Percentiles rank a stretch among this genome's conserved stretches.
Conservation (phyloP, 2,888 invertebrate genomes). For the Sarcophaga caerulescens region DNA sequence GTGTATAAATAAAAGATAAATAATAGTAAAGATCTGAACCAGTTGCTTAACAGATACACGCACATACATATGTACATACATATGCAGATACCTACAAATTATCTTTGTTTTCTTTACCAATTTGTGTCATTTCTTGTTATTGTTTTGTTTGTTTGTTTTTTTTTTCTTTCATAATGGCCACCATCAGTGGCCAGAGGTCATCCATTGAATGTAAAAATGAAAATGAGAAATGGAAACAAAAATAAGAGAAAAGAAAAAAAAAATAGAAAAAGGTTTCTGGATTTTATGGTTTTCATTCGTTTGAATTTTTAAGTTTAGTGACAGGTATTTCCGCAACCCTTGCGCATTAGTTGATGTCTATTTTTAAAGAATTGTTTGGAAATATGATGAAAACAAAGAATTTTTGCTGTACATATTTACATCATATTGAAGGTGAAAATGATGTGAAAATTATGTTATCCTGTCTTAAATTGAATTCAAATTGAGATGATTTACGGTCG, state of each 20-base stretch:
- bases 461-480: too few species aligned
- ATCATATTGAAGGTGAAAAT: too few species aligned
- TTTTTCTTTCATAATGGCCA: not conserved
- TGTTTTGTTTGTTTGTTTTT: too few species aligned
- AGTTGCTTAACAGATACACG: too few species aligned
- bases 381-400: too few species aligned
- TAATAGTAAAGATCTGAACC: too few species aligned
- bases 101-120: not conserved
- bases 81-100: too few species aligned
- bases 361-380: too few species aligned
- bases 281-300: slow-evolving; percentile 1
- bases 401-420: too few species aligned
- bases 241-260: not conserved
- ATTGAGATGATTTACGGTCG: too few species aligned
- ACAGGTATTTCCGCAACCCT: slow-evolving; percentile 28
- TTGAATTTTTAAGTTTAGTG: not conserved
- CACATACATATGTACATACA: too few species aligned
- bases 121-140: slow-evolving; percentile 30
- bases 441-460: too few species aligned
- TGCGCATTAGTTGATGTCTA: not conserved
- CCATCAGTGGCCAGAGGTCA: not conserved
- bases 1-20: not conserved
- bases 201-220: not conserved
- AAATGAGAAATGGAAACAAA: not conserved
- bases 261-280: not conserved